Evolutionary conservation across 2,113 vertebrate species (phyloP).

Genomic region (Agelaius tricolor): DNA sequence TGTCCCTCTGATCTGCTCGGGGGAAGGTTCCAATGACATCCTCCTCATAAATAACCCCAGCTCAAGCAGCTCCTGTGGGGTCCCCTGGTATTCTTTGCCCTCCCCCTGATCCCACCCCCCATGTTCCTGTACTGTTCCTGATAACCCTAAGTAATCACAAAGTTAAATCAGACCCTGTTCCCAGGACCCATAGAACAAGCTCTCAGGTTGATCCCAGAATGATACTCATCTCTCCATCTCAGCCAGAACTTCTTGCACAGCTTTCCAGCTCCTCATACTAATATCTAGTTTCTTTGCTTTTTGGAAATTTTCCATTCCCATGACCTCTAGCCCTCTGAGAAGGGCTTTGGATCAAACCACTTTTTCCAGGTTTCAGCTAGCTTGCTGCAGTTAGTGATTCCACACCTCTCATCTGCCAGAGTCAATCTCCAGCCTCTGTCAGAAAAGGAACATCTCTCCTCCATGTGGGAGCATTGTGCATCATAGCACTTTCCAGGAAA

Average conservation of each 20-base stretch:
- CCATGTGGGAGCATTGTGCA: rapidly evolving
- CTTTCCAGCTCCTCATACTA: background rate
- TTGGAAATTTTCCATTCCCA: background rate
- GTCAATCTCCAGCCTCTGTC: background rate
- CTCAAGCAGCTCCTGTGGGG: background rate
- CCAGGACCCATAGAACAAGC: background rate
- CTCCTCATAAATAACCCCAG: background rate
- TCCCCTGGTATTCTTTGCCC: rapidly evolving
- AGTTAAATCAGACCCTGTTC: background rate
- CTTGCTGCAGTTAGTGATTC: background rate
- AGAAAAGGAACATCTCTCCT: background rate
- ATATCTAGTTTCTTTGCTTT: background rate
- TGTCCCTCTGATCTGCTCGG: background rate
- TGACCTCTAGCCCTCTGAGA: background rate
- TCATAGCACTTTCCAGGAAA: background rate
- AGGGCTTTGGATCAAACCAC: background rate
- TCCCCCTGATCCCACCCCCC: background rate
- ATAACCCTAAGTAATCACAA: background rate
- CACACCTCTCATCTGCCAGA: background rate
- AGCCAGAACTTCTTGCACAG: background rate
- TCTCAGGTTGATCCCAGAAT: background rate
- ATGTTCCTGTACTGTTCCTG: background rate
- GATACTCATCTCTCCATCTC: background rate
- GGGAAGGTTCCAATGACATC: background rate
- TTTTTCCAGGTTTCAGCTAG: background rate